These are phyloP conservation scores for Diadumene lineata DNA, from an alignment of 92 coral and sea anemone species.

Conservation along the genomic window DNA sequence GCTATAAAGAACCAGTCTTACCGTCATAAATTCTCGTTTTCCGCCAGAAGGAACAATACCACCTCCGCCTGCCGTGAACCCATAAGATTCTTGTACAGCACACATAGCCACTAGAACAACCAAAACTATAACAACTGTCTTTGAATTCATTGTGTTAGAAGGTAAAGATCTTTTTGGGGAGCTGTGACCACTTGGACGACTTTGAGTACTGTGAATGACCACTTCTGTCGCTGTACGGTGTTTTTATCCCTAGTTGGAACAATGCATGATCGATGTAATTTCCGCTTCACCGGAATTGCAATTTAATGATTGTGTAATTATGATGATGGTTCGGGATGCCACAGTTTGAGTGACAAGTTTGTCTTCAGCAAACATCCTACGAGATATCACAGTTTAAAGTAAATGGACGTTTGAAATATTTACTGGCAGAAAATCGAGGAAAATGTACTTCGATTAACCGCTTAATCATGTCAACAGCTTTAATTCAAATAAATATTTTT, in stretches of 20 bases:
- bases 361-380: conserved; percentile 37
- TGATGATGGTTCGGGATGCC: conserved; percentile 26
- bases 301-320: conserved; percentile 65
- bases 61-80: conserved; percentile 84
- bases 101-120: conserved; percentile 53
- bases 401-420: conserved; percentile 4
- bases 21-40: conserved; percentile 23
- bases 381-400: not conserved
- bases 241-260: conserved; percentile 41
- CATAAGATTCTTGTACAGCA: not conserved
- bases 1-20: too few species aligned
- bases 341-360: conserved; percentile 34
- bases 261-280: conserved; percentile 55
- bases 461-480: conserved; percentile 8
- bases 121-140: conserved; percentile 47
- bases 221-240: not conserved
- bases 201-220: not conserved
- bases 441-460: not conserved
- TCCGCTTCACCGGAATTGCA: conserved; percentile 80
- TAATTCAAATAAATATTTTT: conserved; percentile 2
- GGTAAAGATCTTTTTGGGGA: not conserved
- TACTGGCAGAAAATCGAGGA: not conserved
- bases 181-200: not conserved
- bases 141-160: conserved; percentile 56
- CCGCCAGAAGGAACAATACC: conserved; percentile 70